These are phyloP conservation scores for Cephus pulcher DNA, from an alignment of 2,888 invertebrate genomes.

Conservation along the genomic window DNA sequence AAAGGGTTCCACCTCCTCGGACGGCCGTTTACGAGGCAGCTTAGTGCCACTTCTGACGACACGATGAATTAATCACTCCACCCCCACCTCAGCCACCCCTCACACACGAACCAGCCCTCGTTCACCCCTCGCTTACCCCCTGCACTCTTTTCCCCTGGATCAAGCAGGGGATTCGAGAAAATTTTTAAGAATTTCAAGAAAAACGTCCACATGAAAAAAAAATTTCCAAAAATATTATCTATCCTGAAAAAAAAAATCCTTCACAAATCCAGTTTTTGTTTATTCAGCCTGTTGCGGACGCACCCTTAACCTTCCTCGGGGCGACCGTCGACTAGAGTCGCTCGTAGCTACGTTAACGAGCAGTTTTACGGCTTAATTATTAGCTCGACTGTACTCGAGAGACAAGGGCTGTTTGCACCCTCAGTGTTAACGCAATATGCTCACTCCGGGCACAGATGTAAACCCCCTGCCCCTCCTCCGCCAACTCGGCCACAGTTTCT, in stretches of 20 bases:
- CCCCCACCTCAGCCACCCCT: neutral
- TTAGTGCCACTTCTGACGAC: slow-evolving; percentile 47
- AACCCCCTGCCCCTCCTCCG: neutral
- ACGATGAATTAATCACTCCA: slow-evolving; percentile 49
- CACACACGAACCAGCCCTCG: neutral
- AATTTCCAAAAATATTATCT: neutral
- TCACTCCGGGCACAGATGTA: slow-evolving; percentile 42
- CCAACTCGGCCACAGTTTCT: neutral
- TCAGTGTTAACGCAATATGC: slow-evolving; percentile 60
- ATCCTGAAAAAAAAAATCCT: neutral
- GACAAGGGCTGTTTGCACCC: slow-evolving; percentile 59
- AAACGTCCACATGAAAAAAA: neutral
- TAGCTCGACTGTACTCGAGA: slow-evolving; percentile 51
- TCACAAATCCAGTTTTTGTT: neutral
- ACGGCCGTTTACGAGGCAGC: slow-evolving; percentile 42
- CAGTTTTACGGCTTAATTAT: slow-evolving; percentile 60
- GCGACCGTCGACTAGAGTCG: neutral
- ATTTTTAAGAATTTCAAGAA: neutral
- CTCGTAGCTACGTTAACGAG: slow-evolving; percentile 45
- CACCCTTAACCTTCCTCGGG: neutral
- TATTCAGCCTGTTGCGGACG: neutral
- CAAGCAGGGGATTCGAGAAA: neutral
- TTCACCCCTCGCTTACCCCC: neutral
- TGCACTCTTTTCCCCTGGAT: neutral
- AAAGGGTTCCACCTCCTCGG: slow-evolving; percentile 37